phyloP scores from a whole-genome alignment of 2,888 invertebrate species.

The Nemapogon koenigi region DNA sequence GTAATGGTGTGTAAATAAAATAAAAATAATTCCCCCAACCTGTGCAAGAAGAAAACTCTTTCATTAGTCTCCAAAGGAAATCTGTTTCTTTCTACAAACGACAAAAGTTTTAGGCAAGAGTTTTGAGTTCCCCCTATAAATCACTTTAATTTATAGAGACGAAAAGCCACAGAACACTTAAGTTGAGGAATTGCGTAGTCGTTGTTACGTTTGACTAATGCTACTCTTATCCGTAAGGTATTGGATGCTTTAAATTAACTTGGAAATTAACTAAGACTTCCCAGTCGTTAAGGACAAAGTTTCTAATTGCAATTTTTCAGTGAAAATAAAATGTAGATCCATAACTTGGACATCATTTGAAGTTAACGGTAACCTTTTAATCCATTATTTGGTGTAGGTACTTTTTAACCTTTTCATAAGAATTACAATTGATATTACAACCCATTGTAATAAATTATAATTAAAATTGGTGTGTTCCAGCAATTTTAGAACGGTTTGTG shows the following conservation, averaged over 20 bases:
- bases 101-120: conserved; percentile 39
- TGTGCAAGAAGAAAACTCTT: conserved; percentile 32
- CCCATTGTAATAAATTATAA: too few species aligned
- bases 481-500: too few species aligned
- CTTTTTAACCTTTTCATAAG: too few species aligned
- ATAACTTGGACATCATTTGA: too few species aligned
- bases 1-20: neutral
- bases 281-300: conserved; percentile 19
- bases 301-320: conserved; percentile 3
- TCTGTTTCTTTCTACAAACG: conserved; percentile 45
- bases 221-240: conserved; percentile 20
- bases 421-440: too few species aligned
- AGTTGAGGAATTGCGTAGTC: conserved; percentile 30
- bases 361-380: too few species aligned
- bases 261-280: conserved; percentile 13
- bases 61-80: conserved; percentile 38
- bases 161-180: conserved; percentile 36
- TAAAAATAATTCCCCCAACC: neutral
- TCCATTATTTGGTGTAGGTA: too few species aligned
- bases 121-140: conserved; percentile 45
- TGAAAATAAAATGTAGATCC: too few species aligned
- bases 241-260: conserved; percentile 15
- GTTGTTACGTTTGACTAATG: conserved; percentile 44
- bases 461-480: too few species aligned
- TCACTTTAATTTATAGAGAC: conserved; percentile 58